Evolutionary conservation across 2,797 vertebrate species (phyloP).

Genomic region (Podarcis siculus): DNA sequence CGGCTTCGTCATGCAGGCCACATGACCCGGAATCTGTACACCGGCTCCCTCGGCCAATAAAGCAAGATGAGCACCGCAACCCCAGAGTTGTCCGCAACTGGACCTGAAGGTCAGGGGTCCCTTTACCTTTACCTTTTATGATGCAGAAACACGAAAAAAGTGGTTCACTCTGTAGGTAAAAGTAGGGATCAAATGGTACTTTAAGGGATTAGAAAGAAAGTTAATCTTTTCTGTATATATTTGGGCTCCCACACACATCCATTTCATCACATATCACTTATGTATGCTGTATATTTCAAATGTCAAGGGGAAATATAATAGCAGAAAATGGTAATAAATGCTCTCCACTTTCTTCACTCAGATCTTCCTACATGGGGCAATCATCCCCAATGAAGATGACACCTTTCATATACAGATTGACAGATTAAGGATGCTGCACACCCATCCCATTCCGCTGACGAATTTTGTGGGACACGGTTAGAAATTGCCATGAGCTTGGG

Average conservation of each 20-base stretch:
- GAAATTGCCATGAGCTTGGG: too few relatives aligned
- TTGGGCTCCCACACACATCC: slow-evolving; percentile 41
- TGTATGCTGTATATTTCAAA: slow-evolving; percentile 27
- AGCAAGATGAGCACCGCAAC: too few relatives aligned
- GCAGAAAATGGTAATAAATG: slow-evolving; percentile 35
- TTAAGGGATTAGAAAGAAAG: slow-evolving; percentile 46
- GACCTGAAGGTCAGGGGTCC: too few relatives aligned
- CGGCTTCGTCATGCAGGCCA: too few relatives aligned
- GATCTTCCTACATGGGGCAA: slow-evolving; percentile 20
- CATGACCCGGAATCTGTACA: too few relatives aligned
- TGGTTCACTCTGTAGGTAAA: neutral
- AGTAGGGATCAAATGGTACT: slow-evolving; percentile 48
- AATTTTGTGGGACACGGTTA: neutral
- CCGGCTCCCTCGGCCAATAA: too few relatives aligned
- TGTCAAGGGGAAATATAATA: slow-evolving; percentile 33
- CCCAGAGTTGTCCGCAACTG: too few relatives aligned
- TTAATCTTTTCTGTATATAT: neutral
- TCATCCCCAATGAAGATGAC: neutral
- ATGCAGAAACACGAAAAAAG: neutral
- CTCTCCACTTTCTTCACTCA: neutral
- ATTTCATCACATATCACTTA: slow-evolving; percentile 12
- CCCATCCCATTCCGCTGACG: too few relatives aligned
- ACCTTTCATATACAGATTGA: neutral
- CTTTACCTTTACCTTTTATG: too few relatives aligned
- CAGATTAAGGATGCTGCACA: neutral